Evolutionary conservation across 2,888 invertebrate species (phyloP).

Genomic region (Eurytoma californica): DNA sequence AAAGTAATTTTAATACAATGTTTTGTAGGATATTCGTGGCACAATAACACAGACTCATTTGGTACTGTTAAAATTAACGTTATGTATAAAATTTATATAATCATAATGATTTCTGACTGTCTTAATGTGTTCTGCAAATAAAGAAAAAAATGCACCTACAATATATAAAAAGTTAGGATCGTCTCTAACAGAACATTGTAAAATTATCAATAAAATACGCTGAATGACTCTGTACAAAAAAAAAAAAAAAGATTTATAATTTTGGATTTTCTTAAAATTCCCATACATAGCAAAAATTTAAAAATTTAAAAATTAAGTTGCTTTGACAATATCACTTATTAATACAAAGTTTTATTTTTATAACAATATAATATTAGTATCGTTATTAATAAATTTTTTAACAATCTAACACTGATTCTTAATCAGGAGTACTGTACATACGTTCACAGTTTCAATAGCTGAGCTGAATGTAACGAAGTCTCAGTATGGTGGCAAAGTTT

Average conservation of each 20-base stretch:
- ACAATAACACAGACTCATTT: constrained; percentile 58
- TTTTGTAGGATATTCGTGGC: constrained; percentile 63
- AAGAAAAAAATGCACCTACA: constrained; percentile 38
- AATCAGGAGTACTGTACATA: constrained; percentile 72
- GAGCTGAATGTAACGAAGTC: constrained; percentile 49
- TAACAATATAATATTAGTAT: constrained; percentile 67
- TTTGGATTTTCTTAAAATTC: constrained; percentile 41
- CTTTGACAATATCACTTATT: constrained; percentile 63
- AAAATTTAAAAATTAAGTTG: constrained; percentile 58
- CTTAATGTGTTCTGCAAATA: constrained; percentile 19
- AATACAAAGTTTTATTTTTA: constrained; percentile 67
- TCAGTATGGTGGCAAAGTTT: constrained; percentile 47
- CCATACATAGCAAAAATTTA: constrained; percentile 40
- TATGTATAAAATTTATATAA: constrained; percentile 49
- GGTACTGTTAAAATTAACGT: constrained; percentile 54
- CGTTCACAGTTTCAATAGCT: constrained; percentile 56
- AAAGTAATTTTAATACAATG: constrained; percentile 61
- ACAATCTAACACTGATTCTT: constrained; percentile 70
- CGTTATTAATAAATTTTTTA: constrained; percentile 64
- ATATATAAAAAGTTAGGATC: constrained; percentile 46
- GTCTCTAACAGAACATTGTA: constrained; percentile 28
- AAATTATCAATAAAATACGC: constrained; percentile 29
- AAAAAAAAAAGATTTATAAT: constrained; percentile 41
- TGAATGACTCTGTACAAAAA: constrained; percentile 43
- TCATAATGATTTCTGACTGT: constrained; percentile 21